Evolutionary conservation across 1,140 invertebrate species (phyloP).

Genomic region (Vanessa atalanta): DNA sequence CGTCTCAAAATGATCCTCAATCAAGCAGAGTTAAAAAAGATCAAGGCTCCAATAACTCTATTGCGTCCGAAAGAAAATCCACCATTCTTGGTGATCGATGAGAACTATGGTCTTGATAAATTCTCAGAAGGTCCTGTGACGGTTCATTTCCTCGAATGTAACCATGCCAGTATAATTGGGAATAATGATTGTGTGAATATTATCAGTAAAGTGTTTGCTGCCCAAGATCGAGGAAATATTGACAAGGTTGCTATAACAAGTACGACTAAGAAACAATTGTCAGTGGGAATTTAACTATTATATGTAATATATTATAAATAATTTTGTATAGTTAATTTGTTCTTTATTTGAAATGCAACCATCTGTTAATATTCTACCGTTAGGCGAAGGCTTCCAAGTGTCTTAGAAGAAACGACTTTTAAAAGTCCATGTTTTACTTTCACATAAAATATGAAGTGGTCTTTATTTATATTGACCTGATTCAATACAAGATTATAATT

Average conservation of each 20-base stretch:
- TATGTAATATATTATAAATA: conserved; percentile 30
- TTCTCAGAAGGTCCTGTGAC: conserved; percentile 77
- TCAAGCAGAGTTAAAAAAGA: conserved; percentile 58
- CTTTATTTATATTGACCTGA: no score
- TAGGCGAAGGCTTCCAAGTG: no score
- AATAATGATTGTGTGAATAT: conserved; percentile 83
- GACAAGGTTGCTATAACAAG: no score
- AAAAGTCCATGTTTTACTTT: no score
- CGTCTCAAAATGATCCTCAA: conserved; percentile 82
- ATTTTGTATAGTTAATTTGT: no score
- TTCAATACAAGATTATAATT: no score
- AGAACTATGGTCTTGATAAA: conserved; percentile 85
- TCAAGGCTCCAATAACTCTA: conserved; percentile 83
- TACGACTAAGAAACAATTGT: no score
- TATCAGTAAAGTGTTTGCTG: conserved; percentile 79
- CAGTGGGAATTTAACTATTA: no score
- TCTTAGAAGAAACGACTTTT: no score
- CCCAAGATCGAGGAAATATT: conserved; percentile 13
- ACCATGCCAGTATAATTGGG: conserved; percentile 86
- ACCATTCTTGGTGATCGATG: conserved; percentile 74
- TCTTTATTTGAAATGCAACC: no score
- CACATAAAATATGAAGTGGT: no score
- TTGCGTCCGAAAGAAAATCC: conserved; percentile 82
- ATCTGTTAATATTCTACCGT: no score
- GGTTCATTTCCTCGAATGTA: conserved; percentile 83